Evolutionary conservation across 2,797 vertebrate species (phyloP).

Genomic region (Sebastes trivittatus): DNA sequence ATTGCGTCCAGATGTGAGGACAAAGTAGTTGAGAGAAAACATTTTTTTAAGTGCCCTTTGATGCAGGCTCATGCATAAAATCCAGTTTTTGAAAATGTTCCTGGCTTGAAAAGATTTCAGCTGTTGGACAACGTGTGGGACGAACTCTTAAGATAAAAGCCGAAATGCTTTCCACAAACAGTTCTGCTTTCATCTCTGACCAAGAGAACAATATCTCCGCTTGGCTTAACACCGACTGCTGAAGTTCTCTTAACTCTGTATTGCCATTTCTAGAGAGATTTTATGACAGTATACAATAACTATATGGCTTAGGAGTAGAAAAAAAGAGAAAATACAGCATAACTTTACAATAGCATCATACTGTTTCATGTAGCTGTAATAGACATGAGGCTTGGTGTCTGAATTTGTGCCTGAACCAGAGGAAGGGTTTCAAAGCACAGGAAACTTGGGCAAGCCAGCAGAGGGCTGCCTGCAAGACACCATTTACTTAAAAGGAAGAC

Average conservation of each 20-base stretch:
- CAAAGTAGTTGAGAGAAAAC: slow-evolving; percentile 58
- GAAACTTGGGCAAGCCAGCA: slow-evolving; percentile 84
- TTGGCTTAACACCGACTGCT: slow-evolving; percentile 56
- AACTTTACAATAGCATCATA: slow-evolving; percentile 54
- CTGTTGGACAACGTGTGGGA: slow-evolving; percentile 78
- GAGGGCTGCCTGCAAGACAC: slow-evolving; percentile 85
- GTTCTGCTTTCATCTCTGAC: slow-evolving; percentile 78
- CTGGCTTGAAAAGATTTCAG: slow-evolving; percentile 73
- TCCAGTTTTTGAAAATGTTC: slow-evolving; percentile 65
- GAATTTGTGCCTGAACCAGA: slow-evolving; percentile 75
- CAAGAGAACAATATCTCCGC: slow-evolving; percentile 75
- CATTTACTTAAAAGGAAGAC: slow-evolving; percentile 80
- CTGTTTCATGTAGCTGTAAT: slow-evolving; percentile 55
- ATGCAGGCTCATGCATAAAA: slow-evolving; percentile 73
- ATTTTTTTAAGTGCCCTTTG: slow-evolving; percentile 65
- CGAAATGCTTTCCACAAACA: slow-evolving; percentile 78
- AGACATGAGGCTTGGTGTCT: slow-evolving; percentile 70
- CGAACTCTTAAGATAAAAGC: slow-evolving; percentile 70
- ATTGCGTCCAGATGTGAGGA: slow-evolving; percentile 84
- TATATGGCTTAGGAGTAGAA: neutral
- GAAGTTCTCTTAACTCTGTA: slow-evolving; percentile 55
- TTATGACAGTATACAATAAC: slow-evolving; percentile 7
- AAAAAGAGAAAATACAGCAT: neutral
- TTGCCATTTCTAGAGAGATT: slow-evolving; percentile 42
- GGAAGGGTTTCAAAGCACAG: slow-evolving; percentile 86